Conservation (phyloP, 2,888 invertebrate genomes). For the Zygogramma bicolorata region DNA sequence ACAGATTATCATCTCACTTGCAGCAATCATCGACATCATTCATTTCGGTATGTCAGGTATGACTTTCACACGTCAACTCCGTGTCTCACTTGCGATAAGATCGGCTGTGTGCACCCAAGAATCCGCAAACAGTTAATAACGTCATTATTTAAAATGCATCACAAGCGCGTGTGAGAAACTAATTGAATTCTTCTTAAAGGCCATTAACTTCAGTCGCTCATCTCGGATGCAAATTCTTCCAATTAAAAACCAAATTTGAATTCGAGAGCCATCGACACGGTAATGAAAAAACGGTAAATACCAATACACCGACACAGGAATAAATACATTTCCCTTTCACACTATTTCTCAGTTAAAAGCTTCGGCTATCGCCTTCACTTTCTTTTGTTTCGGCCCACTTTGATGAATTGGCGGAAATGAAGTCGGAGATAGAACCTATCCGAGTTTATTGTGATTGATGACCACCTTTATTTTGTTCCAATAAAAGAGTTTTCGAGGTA, state of each 20-base stretch:
- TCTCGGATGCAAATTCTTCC: neutral
- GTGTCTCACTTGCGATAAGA: too few species aligned
- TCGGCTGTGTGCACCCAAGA: too few species aligned
- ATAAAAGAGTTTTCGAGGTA: neutral
- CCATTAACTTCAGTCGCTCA: conserved; percentile 5
- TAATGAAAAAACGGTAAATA: neutral
- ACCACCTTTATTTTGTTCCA: neutral
- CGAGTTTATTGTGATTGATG: neutral
- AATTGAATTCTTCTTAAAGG: conserved; percentile 1
- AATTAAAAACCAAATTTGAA: neutral
- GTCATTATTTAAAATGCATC: neutral
- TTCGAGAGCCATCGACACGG: neutral
- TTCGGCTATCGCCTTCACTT: neutral
- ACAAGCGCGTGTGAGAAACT: neutral
- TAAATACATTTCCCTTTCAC: neutral
- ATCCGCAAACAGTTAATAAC: neutral
- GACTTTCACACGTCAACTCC: too few species aligned
- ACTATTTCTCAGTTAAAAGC: neutral
- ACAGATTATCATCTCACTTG: too few species aligned
- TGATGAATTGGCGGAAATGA: neutral
- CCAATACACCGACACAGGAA: neutral
- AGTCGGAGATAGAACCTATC: neutral
- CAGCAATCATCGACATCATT: too few species aligned
- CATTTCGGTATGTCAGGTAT: too few species aligned
- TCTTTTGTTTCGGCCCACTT: neutral